A percentile compares a stretch with the other conserved stretches of the same genome.
These are phyloP conservation scores for Aquatica leii DNA, from an alignment of 2,888 invertebrate species.

Conservation along the genomic window DNA sequence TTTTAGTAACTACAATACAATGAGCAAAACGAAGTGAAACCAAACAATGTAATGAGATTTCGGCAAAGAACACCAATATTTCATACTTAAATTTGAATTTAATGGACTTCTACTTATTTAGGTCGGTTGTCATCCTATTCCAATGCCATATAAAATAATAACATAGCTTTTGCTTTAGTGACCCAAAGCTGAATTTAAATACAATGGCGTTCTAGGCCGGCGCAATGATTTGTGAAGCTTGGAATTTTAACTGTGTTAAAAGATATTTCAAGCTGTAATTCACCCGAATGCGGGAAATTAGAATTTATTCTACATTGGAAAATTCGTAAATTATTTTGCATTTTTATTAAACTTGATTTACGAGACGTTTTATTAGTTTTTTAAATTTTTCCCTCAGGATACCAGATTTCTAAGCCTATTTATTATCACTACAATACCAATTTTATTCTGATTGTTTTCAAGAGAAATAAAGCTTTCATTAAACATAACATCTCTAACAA, in stretches of 20 bases:
- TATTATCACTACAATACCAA: slow-evolving; percentile 28
- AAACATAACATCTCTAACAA: slow-evolving; percentile 13
- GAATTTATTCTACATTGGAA: slow-evolving; percentile 51
- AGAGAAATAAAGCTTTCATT: slow-evolving; percentile 16
- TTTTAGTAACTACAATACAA: too few species aligned
- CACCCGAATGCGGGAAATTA: slow-evolving; percentile 52
- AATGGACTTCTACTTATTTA: slow-evolving; percentile 35
- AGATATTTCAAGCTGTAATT: slow-evolving; percentile 52
- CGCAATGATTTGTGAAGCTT: slow-evolving; percentile 41
- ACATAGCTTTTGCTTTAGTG: slow-evolving; percentile 35
- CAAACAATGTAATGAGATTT: slow-evolving; percentile 14
- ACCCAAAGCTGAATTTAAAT: slow-evolving; percentile 34
- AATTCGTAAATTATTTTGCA: slow-evolving; percentile 44
- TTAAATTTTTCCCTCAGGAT: slow-evolving; percentile 43
- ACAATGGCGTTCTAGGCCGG: slow-evolving; percentile 29
- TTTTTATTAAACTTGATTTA: slow-evolving; percentile 50
- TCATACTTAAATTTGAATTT: slow-evolving; percentile 30
- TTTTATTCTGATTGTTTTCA: slow-evolving; percentile 20
- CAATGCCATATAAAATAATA: slow-evolving; percentile 33
- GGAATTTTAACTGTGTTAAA: slow-evolving; percentile 48
- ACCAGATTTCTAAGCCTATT: slow-evolving; percentile 40
- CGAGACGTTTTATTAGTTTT: slow-evolving; percentile 50
- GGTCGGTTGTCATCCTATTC: slow-evolving; percentile 27
- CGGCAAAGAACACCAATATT: slow-evolving; percentile 28
- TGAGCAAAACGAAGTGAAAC: not conserved